A percentile compares a stretch with the other conserved stretches of the same genome.
These are phyloP conservation scores for Ceyx cyanopectus DNA, from an alignment of 2,113 vertebrate species.

Conservation along the genomic window DNA sequence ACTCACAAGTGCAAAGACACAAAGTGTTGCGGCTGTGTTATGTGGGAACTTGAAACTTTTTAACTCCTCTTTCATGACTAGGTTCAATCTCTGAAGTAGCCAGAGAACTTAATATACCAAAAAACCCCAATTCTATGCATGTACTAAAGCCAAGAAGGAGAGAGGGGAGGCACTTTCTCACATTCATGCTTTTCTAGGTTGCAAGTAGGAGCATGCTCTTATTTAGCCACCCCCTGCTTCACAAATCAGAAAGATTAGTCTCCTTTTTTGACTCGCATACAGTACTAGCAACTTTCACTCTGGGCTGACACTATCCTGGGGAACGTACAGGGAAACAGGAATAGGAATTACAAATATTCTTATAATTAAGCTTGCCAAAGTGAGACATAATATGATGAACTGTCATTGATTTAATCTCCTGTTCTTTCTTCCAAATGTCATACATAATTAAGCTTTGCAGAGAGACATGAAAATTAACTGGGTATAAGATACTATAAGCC, in stretches of 20 bases:
- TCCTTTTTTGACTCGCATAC: neutral
- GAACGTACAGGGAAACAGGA: neutral
- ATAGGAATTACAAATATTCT: neutral
- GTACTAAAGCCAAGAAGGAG: neutral
- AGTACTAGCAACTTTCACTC: neutral
- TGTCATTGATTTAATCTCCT: neutral
- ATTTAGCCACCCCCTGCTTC: neutral
- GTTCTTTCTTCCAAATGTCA: constrained; percentile 17
- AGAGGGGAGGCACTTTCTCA: constrained; percentile 38
- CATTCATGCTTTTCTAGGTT: neutral
- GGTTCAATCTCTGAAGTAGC: neutral
- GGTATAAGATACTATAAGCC: neutral
- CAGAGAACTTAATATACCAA: neutral
- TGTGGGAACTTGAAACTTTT: neutral
- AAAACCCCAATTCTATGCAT: neutral
- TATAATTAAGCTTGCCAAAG: neutral
- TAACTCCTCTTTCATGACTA: neutral
- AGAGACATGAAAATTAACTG: neutral
- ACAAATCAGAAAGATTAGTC: neutral
- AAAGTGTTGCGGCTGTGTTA: neutral
- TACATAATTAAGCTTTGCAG: neutral
- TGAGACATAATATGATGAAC: neutral
- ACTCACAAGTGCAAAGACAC: neutral
- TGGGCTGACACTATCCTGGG: neutral
- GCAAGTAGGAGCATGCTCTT: neutral